These are phyloP conservation scores for Leucania comma DNA, from an alignment of 2,888 invertebrate genomes.

Conservation along the genomic window DNA sequence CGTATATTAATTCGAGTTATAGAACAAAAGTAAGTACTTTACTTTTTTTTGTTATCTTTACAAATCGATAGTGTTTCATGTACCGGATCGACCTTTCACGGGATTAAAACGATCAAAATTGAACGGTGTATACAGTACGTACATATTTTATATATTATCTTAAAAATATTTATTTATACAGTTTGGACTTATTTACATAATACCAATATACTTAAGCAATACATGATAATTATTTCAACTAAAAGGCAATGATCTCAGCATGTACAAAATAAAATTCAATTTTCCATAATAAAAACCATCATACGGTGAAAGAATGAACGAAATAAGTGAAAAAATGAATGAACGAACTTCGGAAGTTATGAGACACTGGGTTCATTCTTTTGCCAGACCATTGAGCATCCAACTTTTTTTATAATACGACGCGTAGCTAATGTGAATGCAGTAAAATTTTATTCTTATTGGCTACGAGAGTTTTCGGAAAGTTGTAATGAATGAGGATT, in stretches of 20 bases:
- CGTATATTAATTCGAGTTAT: no score
- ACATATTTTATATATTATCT: no score
- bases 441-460: slow-evolving; percentile 51
- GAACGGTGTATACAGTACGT: no score
- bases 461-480: slow-evolving; percentile 27
- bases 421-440: slow-evolving; percentile 30
- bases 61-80: no score
- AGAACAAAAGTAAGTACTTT: no score
- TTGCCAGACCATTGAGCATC: slow-evolving; percentile 33
- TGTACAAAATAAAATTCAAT: slow-evolving; percentile 7
- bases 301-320: slow-evolving; percentile 32
- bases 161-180: not conserved
- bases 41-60: no score
- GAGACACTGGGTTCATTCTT: slow-evolving; percentile 28
- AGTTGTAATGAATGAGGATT: slow-evolving; percentile 30
- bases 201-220: not conserved
- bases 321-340: slow-evolving; percentile 7
- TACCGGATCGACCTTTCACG: no score
- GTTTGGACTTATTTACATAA: not conserved
- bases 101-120: no score
- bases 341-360: slow-evolving; percentile 24
- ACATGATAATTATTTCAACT: not conserved
- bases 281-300: slow-evolving; percentile 21
- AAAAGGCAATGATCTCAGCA: not conserved
- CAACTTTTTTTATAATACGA: slow-evolving; percentile 33